Conservation (phyloP, 1,140 invertebrate species). For the Wiebesia pumilae region DNA sequence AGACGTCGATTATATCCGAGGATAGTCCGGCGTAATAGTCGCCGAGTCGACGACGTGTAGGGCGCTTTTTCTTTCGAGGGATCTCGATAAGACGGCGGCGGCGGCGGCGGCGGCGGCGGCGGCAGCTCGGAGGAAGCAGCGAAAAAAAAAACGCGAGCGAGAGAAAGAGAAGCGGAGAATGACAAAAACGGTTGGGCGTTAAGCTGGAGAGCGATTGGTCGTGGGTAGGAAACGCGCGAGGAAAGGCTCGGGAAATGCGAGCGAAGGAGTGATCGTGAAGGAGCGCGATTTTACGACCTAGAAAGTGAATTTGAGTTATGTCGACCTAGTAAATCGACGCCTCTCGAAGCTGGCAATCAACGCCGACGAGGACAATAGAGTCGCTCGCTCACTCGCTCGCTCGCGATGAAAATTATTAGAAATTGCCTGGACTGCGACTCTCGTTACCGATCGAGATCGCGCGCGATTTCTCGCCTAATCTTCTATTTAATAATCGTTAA, state of each 20-base stretch:
- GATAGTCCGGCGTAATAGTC: not conserved
- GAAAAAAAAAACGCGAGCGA: not conserved
- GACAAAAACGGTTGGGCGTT: not conserved
- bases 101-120: not conserved
- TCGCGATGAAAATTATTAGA: conserved; percentile 60
- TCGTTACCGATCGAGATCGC: not conserved
- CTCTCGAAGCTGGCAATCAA: not conserved
- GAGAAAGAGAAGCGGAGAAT: not conserved
- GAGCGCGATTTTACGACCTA: conserved; percentile 69
- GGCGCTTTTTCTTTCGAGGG: conserved; percentile 2
- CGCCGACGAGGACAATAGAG: conserved; percentile 34
- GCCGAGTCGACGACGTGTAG: not conserved
- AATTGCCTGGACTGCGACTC: conserved; percentile 55
- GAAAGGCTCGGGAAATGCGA: conserved; percentile 51
- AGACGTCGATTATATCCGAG: not conserved
- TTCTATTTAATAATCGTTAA: not conserved
- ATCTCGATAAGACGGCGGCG: not conserved
- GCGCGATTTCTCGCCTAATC: not conserved
- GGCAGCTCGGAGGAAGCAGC: not conserved
- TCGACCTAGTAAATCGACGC: conserved; percentile 39
- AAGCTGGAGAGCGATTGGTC: conserved; percentile 58
- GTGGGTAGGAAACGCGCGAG: conserved; percentile 53
- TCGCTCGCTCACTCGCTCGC: conserved; percentile 39
- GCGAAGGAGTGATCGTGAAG: conserved; percentile 27
- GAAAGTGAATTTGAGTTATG: conserved; percentile 68